Conservation (phyloP, 2,113 vertebrate species). For the Sitta europaea region DNA sequence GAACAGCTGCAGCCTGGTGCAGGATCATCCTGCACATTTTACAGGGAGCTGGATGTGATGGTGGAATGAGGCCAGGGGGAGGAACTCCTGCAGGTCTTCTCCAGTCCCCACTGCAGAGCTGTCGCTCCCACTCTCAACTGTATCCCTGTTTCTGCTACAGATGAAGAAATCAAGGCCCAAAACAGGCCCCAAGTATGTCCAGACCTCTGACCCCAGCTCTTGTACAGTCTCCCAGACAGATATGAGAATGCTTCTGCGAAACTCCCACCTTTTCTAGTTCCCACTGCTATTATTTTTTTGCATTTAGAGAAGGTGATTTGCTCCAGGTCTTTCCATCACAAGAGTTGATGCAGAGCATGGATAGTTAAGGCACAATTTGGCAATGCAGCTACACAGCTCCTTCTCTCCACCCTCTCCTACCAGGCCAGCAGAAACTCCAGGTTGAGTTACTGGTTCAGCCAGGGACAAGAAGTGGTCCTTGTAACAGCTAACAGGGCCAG, state of each 20-base stretch:
- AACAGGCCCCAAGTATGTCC: not conserved
- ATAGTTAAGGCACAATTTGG: not conserved
- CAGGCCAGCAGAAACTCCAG: not conserved
- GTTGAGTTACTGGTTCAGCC: not conserved
- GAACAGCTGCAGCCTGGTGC: not conserved
- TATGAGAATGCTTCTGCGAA: not conserved
- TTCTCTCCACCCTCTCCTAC: not conserved
- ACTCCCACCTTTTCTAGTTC: not conserved
- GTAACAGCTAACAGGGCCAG: not conserved
- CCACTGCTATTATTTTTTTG: not conserved
- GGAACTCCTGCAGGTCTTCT: not conserved
- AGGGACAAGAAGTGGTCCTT: not conserved
- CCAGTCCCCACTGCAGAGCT: not conserved
- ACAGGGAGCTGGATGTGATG: not conserved
- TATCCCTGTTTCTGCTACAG: not conserved
- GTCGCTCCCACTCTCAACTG: rapidly evolving
- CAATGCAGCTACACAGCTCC: not conserved
- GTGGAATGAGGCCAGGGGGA: not conserved
- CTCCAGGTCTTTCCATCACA: not conserved
- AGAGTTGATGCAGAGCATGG: not conserved
- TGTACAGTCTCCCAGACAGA: not conserved
- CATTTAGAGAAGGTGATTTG: not conserved
- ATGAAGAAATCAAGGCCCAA: not conserved
- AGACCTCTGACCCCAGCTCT: not conserved
- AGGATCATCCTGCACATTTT: not conserved